Percentiles rank a stretch among this genome's conserved stretches.
Evolutionary conservation across 1,140 invertebrate species (phyloP).

Genomic region (Aporrectodea caliginosa): DNA sequence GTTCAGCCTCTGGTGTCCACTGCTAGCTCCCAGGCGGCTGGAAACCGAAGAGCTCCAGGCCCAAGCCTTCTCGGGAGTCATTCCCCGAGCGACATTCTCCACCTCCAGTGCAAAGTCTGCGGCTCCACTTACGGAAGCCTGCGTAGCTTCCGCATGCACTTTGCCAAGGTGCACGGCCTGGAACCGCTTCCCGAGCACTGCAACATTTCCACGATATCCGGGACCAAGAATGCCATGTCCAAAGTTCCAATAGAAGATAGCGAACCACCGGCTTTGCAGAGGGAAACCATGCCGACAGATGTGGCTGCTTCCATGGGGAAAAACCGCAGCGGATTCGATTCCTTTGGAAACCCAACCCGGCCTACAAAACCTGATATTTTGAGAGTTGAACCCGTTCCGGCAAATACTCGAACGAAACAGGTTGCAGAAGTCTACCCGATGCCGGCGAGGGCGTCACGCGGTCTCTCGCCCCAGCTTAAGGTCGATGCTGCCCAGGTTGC

Average conservation of each 20-base stretch:
- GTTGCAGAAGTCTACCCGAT: conserved; percentile 16
- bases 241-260: not conserved
- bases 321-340: not conserved
- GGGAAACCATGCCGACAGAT: not conserved
- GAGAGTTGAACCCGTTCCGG: not conserved
- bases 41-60: not conserved
- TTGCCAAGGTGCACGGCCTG: conserved; percentile 24
- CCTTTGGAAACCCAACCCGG: not conserved
- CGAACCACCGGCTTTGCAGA: not conserved
- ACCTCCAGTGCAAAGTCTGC: conserved; percentile 30
- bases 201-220: conserved; percentile 16
- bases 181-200: conserved; percentile 27
- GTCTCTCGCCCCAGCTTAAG: not conserved
- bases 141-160: conserved; percentile 31
- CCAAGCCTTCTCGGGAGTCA: conserved; percentile 11
- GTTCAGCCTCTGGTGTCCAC: conserved; percentile 4
- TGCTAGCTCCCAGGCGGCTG: too few species aligned
- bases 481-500: not conserved
- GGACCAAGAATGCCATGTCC: conserved; percentile 14
- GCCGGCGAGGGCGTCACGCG: not conserved
- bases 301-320: not conserved
- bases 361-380: not conserved
- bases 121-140: conserved; percentile 23
- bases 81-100: conserved; percentile 14
- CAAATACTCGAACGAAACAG: not conserved